Percentiles rank a stretch among this genome's conserved stretches.
Evolutionary conservation across 2,113 vertebrate species (phyloP).

Genomic region (Phylloscopus whistleri): DNA sequence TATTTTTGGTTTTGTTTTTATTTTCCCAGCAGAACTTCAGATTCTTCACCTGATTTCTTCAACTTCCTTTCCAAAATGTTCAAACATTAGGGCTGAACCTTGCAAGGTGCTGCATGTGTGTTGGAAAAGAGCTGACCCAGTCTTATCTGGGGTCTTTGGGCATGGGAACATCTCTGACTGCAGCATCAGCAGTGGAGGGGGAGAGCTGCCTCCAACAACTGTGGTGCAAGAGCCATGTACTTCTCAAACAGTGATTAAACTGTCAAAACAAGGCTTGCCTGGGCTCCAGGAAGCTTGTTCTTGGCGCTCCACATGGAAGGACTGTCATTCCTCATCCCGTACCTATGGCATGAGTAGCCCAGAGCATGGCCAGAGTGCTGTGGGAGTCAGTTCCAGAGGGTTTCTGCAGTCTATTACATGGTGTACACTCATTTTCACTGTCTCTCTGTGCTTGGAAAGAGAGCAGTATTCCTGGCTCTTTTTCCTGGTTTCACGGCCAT

Average conservation of each 20-base stretch:
- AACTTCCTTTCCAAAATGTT: not conserved
- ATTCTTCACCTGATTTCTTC: not conserved
- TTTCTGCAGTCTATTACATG: not conserved
- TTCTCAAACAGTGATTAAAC: not conserved
- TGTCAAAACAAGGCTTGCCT: not conserved
- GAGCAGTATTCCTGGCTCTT: not conserved
- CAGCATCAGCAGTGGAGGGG: not conserved
- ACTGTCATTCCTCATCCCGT: not conserved
- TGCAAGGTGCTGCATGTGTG: not conserved
- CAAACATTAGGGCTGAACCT: not conserved
- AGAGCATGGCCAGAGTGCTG: not conserved
- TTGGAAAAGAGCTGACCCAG: not conserved
- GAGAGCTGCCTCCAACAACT: not conserved
- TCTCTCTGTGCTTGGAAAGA: not conserved
- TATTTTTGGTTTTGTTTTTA: not conserved
- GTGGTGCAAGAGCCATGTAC: not conserved
- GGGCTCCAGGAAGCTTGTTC: not conserved
- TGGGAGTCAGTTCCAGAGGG: not conserved
- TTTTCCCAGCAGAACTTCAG: not conserved
- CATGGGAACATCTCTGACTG: not conserved
- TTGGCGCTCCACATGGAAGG: not conserved
- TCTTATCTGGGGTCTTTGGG: not conserved
- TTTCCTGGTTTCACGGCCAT: not conserved
- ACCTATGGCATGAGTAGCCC: rapidly evolving
- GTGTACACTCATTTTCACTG: not conserved